These are phyloP conservation scores for Agonopterix arenella DNA, from an alignment of 2,888 invertebrate genomes.

Conservation along the genomic window DNA sequence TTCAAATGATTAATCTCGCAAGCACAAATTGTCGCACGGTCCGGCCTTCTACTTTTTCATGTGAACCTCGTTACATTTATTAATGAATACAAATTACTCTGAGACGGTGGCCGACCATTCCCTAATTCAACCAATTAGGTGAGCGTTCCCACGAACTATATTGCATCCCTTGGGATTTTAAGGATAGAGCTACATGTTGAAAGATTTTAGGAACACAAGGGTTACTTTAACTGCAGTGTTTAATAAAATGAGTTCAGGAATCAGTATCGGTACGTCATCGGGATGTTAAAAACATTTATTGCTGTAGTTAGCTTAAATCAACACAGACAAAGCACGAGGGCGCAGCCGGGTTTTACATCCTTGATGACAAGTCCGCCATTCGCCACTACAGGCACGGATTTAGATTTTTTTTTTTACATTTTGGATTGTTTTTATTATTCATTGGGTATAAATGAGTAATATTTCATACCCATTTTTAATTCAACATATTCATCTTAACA, in stretches of 20 bases:
- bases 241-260: conserved; percentile 25
- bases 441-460: too few relatives aligned
- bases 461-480: too few relatives aligned
- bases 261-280: conserved; percentile 30
- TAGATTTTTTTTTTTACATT: background rate
- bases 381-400: conserved; percentile 46
- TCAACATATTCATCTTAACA: too few relatives aligned
- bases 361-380: conserved; percentile 70
- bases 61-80: conserved; percentile 40
- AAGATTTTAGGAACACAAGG: background rate
- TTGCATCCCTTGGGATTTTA: conserved; percentile 44
- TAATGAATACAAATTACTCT: conserved; percentile 53
- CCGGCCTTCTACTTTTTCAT: conserved; percentile 19
- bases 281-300: conserved; percentile 66
- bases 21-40: conserved; percentile 23
- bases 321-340: conserved; percentile 52
- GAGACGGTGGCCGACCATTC: conserved; percentile 31
- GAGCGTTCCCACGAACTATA: conserved; percentile 54
- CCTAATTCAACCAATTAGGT: conserved; percentile 59
- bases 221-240: background rate
- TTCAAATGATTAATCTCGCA: conserved; percentile 16
- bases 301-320: conserved; percentile 62
- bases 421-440: too few relatives aligned
- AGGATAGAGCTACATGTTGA: background rate
- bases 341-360: conserved; percentile 64